Base-by-base conservation (phyloP, 2,113 vertebrate species). In the Columba livia region DNA sequence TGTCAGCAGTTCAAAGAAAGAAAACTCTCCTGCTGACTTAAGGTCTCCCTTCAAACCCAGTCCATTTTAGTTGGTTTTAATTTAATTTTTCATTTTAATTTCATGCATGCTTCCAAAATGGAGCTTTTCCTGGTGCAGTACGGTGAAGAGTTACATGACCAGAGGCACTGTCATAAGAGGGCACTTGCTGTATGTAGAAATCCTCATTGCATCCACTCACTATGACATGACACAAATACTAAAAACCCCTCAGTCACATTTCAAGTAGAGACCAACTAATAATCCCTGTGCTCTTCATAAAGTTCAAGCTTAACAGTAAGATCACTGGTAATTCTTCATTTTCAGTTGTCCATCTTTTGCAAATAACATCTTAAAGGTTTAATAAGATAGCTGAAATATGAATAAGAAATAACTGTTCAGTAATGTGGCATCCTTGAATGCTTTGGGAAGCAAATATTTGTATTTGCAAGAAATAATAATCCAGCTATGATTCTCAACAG, bases 401-500 rank as follows among this genome's bases (percentile, higher is more conserved):
- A 93, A 48, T 88, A 89, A 72, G 86, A 94, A 94, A 89, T 79
- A 85, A 60, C 82, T 82, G 81, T 78, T 94, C 92, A 51, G 72
- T 93, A 91, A 89, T 94, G 26, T 32, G 71, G 25, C 40, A 62
- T 95, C 36, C 44, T 87, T 90, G 70, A 89, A 77, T 93, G 50
- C 95, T 97, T 96, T 81, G 28, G 66, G 93, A 94, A 95, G 66
- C 92, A 86, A 95, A 95, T 98, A 93, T 97, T 94, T 96, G 91
- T 97, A 95, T 97, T 97, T 97, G 95, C 93, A 96, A 78, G 93
- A 97, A 97, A 97, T 96, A 93, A 94, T 97, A 97, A 97, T 91
- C 92, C 96, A 97, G 94, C 74, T 84, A 81, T 95, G 93, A 94
- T 96, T 98, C 97, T 97, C 97, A 97, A 96, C 95, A 97, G 96